Base-by-base conservation (phyloP, 2,888 invertebrate genomes). In the Metopia argyrocephala region DNA sequence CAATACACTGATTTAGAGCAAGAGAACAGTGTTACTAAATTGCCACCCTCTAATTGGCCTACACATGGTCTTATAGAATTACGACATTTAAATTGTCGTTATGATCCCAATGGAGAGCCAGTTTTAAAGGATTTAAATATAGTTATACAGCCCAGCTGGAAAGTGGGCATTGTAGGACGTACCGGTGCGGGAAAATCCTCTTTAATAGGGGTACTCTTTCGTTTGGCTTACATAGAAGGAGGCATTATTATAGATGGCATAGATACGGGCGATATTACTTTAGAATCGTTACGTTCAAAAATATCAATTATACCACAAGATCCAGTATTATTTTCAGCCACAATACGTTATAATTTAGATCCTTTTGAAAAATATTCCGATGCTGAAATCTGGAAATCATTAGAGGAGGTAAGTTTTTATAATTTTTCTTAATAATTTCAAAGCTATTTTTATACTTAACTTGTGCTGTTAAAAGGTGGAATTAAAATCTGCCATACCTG, bases 181-280 rank as follows among this genome's bases (percentile, higher is more conserved):
- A 96, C 96, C 0, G 96, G 96, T 1, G 96, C 96, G 1, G 96
- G 96, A 0, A 96, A 96, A 89, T 95, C 95, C 0, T 95, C 95
- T 0, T 90, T 96, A 15, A 94, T 96, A 81, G 93, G 95, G 0
- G 95, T 95, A 0, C 90, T 97, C 69, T 97, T 96, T 90, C 93
- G 96, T 4, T 91, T 96, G 76, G 93, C 94, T 0, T 93, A 94
- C 70, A 92, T 94, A 4, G 93, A 93, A 79, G 96, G 96, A 3
- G 91, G 91, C 50, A 92, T 97, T 25, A 89, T 92, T 38, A 95
- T 97, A 81, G 96, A 97, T 86, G 94, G 92, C 62, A 90, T 96
- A n/a, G 91, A 92, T 76, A 92, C 92, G 0, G 89, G 91, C 23
- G 85, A 87, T 25, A 90, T 94, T 61, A 92, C 92, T 0, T 85